These are phyloP conservation scores for Ommatoiulus sabulosus DNA, from an alignment of 2,888 invertebrate genomes.

Conservation along the genomic window DNA sequence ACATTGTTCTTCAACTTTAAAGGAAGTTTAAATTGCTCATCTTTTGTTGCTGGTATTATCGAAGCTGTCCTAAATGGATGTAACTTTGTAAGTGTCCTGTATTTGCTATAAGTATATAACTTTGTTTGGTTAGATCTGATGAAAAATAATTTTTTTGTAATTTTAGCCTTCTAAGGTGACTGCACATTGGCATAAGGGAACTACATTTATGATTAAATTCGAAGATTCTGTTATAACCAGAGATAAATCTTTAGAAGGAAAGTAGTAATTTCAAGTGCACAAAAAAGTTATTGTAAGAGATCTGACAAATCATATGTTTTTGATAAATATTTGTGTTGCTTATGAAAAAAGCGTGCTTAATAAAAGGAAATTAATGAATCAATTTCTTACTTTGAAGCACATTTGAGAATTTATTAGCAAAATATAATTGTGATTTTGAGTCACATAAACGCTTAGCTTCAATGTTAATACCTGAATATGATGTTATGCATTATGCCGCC, in stretches of 20 bases:
- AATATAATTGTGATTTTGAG: no score
- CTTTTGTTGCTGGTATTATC: conserved; percentile 98
- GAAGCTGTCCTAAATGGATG: conserved; percentile 94
- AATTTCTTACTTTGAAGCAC: not conserved
- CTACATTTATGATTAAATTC: conserved; percentile 98
- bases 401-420: not conserved
- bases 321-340: conserved; percentile 1
- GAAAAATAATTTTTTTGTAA: conserved; percentile 59
- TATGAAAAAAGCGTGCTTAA: not conserved
- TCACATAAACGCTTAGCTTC: no score
- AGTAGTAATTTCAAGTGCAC: conserved; percentile 69
- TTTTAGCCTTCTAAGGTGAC: conserved; percentile 96
- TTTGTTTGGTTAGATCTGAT: not conserved
- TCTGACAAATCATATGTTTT: not conserved
- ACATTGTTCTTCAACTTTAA: conserved; percentile 53
- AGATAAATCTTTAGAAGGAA: conserved; percentile 91
- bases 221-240: conserved; percentile 91
- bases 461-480: not conserved
- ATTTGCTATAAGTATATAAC: not conserved
- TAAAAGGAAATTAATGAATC: not conserved
- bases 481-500: not conserved
- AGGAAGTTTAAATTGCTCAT: conserved; percentile 94
- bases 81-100: conserved; percentile 86
- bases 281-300: not conserved
- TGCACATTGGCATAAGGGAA: conserved; percentile 99